phyloP scores from a whole-genome alignment of 1,140 invertebrate species.

The Drosophila sechellia region DNA sequence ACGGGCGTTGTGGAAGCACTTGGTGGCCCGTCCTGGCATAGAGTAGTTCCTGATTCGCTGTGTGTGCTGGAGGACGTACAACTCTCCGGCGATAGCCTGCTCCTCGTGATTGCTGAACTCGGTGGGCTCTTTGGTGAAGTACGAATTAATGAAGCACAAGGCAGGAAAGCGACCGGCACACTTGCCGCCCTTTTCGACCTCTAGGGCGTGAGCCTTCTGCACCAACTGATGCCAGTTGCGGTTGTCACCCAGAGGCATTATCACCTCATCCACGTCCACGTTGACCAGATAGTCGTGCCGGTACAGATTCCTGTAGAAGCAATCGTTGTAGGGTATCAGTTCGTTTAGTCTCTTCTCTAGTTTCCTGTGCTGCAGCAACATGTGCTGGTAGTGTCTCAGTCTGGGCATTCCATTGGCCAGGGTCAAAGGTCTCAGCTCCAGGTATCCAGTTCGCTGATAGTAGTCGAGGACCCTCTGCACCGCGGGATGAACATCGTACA shows the following conservation, averaged over 20 bases:
- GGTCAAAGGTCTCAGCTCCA: slow-evolving; percentile 90
- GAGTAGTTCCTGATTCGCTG: slow-evolving; percentile 57
- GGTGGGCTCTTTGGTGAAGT: slow-evolving; percentile 52
- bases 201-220: neutral
- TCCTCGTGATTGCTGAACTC: slow-evolving; percentile 60
- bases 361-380: slow-evolving; percentile 86
- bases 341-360: slow-evolving; percentile 88
- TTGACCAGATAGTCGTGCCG: slow-evolving; percentile 91
- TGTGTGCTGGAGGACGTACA: slow-evolving; percentile 70
- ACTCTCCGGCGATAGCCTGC: slow-evolving; percentile 44
- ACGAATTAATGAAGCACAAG: slow-evolving; percentile 61
- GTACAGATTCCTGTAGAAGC: slow-evolving; percentile 91
- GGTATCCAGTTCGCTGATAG: slow-evolving; percentile 66
- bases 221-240: slow-evolving; percentile 85
- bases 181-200: neutral
- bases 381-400: slow-evolving; percentile 88
- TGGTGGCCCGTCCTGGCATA: slow-evolving; percentile 44
- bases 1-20: slow-evolving; percentile 68
- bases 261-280: slow-evolving; percentile 92
- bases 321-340: slow-evolving; percentile 93
- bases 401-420: slow-evolving; percentile 91
- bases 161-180: slow-evolving; percentile 37
- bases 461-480: slow-evolving; percentile 91
- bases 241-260: slow-evolving; percentile 85
- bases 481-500: slow-evolving; percentile 94